Evolutionary conservation across 2,888 invertebrate genomes (phyloP).

Genomic region (Dynastes hyllus): DNA sequence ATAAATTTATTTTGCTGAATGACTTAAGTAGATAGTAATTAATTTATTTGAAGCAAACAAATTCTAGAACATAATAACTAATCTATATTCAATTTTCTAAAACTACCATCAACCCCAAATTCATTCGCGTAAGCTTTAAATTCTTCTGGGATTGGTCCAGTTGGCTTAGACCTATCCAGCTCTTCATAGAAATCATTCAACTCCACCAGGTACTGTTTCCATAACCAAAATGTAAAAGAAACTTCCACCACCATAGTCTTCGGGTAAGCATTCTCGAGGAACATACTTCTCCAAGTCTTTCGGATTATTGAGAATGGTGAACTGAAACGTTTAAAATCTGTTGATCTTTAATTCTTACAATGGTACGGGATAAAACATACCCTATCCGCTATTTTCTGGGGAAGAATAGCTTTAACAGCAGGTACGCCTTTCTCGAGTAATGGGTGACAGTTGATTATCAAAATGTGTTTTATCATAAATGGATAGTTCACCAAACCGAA

Average conservation of each 20-base stretch:
- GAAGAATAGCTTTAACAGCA: not conserved
- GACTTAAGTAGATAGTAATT: too few relatives aligned
- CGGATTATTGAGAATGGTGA: slow-evolving; percentile 59
- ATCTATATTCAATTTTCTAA: slow-evolving; percentile 77
- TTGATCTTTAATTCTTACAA: not conserved
- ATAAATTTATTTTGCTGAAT: too few relatives aligned
- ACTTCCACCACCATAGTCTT: slow-evolving; percentile 78
- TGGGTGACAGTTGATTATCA: slow-evolving; percentile 2
- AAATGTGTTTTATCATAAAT: not conserved
- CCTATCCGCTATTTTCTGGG: slow-evolving; percentile 13
- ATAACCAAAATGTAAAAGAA: slow-evolving; percentile 73
- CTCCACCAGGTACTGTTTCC: slow-evolving; percentile 73
- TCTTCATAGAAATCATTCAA: slow-evolving; percentile 74
- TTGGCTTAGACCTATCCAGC: slow-evolving; percentile 74
- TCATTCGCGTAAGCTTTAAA: slow-evolving; percentile 59
- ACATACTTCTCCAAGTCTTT: slow-evolving; percentile 76
- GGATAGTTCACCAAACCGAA: not conserved
- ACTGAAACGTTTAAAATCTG: slow-evolving; percentile 53
- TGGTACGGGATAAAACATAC: not conserved
- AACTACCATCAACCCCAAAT: slow-evolving; percentile 74
- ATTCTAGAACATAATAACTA: slow-evolving; percentile 41
- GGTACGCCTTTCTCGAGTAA: slow-evolving; percentile 11
- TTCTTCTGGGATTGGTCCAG: slow-evolving; percentile 58
- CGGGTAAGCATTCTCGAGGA: slow-evolving; percentile 75
- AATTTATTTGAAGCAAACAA: not conserved